Evolutionary conservation across 2,113 vertebrate genomes (phyloP), one percentile per base, ranked within the genome.

Genomic region (Spea bombifrons): DNA sequence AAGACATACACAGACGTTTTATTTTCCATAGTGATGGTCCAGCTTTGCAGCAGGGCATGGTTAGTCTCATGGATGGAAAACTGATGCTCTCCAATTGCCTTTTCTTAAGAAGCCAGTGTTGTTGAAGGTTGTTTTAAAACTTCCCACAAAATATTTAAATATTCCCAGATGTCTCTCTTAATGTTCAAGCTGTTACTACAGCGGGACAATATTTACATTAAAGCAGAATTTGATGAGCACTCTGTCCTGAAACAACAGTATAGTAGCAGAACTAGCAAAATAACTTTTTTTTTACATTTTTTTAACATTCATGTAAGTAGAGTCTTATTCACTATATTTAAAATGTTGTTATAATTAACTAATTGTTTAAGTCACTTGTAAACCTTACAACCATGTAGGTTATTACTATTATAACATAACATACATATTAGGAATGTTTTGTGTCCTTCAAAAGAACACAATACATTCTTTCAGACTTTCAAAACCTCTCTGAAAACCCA

Each of bases 11-110:
- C 81, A 85, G 69, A 43, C 74, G 17, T 81, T 76, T 78, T 59
- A 47, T 85, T 87, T 88, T 81, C 84, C 72, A 30, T 15, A 63
- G 82, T 85, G 75, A 82, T 75, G 83, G 71, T 82, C 78, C 78
- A 75, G 73, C 1, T n/a, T 43, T 78, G 55, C 49, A 30, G 12
- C 80, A 78, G 80, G 0, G 0, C 66, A 43, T 0, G 0, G 82
- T 82, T 79, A 82, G 81, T 84, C 79, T 82, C 82, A 84, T 10
- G 17, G 47, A 43, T n/a, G 59, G 13, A 73, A 57, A 73, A 55
- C 4, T 53, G 7, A 46, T 48, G n/a, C n/a, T 63, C 8, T 3
- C 9, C 16, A 16, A 49, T 43, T 55, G 67, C 64, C 30, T 57
- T 70, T 44, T 76, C 84, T 66, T 74, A 9, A 81, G 50, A 80